Base-by-base conservation (phyloP, 1,140 invertebrate species). In the Eriocheir sinensis region DNA sequence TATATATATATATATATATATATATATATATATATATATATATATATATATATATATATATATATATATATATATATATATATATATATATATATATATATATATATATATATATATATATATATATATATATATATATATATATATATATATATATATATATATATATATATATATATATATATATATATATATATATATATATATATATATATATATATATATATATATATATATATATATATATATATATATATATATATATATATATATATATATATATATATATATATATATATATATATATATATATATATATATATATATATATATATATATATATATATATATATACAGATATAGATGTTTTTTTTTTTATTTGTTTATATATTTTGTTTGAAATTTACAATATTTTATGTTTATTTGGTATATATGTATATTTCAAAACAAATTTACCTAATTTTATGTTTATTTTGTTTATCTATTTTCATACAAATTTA, bases 1-100 rank as follows among this genome's bases (percentile, higher is more conserved):
- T 85, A 85, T 85, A 85, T 85, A 85, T 85, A 85, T 85, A 72
- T 85, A 85, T 85, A 85, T 85, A 85, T 85, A 85, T 85, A 85
- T 85, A 27, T 85, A 85, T 85, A 85, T 85, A 72, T 85, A 85
- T 85, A 85, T 85, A 85, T 85, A 85, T 85, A 85, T 85, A 85
- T 85, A 85, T 85, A 85, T 85, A 85, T 85, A 85, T 85, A 85
- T 85, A 85, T 85, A 85, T 85, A 85, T 85, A 85, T 85, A 85
- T 85, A 85, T 85, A 85, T 85, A 85, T 85, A 85, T 85, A 85
- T 85, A 85, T 85, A 72, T 85, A 27, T 85, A 85, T 85, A 85
- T 85, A 85, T 30, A 85, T 85, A 85, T 85, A 85, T 85, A 85
- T 85, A 72, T 85, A 85, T 85, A 85, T 85, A 85, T 85, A 85